Percentiles rank a stretch among this genome's conserved stretches.
Conservation (phyloP, 2,797 vertebrate species). For the Falco columbarius region DNA sequence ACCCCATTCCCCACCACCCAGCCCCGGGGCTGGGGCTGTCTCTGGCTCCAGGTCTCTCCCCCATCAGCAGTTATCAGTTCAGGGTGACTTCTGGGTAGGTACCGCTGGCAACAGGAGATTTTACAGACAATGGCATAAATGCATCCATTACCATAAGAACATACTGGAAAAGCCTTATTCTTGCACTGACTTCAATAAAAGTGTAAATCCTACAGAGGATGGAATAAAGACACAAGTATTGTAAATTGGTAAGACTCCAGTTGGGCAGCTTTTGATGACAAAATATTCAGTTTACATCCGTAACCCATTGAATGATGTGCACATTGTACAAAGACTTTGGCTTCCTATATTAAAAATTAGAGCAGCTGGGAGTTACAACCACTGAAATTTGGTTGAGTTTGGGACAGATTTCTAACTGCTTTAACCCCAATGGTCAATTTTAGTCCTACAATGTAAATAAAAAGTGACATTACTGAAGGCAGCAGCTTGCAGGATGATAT, state of each 20-base stretch:
- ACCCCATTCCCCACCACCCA: neutral
- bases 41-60: neutral
- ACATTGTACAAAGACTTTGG: neutral
- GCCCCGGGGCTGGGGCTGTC: neutral
- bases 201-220: neutral
- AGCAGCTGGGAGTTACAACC: neutral
- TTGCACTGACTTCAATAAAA: neutral
- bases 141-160: fast-evolving
- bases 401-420: neutral
- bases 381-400: fast-evolving
- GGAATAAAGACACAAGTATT: neutral
- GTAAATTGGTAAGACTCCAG: neutral
- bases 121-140: neutral
- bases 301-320: fast-evolving
- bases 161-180: neutral
- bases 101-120: neutral
- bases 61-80: neutral
- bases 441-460: neutral
- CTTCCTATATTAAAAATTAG: neutral
- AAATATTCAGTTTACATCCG: neutral
- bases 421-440: neutral
- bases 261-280: neutral
- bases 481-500: neutral
- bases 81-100: neutral
- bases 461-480: neutral